These are phyloP conservation scores for Macaria notata DNA, from an alignment of 2,888 invertebrate species.

Conservation along the genomic window DNA sequence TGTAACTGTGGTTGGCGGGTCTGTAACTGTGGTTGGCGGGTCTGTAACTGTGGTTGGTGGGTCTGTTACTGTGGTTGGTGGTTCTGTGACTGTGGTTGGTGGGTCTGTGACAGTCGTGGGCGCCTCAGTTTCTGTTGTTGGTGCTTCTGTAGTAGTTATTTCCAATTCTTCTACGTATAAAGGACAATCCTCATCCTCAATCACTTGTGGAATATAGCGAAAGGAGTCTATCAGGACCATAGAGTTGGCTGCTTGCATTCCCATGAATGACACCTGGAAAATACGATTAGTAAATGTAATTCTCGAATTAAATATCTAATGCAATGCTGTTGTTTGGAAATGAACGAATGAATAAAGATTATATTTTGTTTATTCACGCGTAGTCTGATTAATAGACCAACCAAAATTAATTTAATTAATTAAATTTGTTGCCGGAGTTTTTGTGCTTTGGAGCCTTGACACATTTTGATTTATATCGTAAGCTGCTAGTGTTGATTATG, in stretches of 20 bases:
- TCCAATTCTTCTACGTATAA: constrained; percentile 39
- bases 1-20: background rate
- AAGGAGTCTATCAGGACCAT: constrained; percentile 54
- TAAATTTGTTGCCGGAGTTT: no score
- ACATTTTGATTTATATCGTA: no score
- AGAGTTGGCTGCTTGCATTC: constrained; percentile 37
- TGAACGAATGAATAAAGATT: no score
- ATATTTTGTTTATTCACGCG: no score
- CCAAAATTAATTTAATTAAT: no score
- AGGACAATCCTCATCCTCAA: constrained; percentile 41
- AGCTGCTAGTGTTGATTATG: no score
- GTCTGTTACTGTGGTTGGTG: constrained; percentile 1
- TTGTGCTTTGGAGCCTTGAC: no score
- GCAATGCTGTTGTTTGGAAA: no score
- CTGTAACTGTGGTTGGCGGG: background rate
- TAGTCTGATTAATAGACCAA: no score
- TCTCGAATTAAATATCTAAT: no score
- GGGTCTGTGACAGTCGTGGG: constrained; percentile 1
- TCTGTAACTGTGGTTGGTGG: background rate
- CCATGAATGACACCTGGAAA: constrained; percentile 55
- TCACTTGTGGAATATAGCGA: constrained; percentile 46
- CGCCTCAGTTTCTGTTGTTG: background rate
- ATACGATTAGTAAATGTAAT: no score
- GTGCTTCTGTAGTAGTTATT: background rate
- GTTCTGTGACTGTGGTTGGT: background rate